phyloP scores from a whole-genome alignment of 2,113 vertebrate species.

The Sinocyclocheilus rhinocerous region DNA sequence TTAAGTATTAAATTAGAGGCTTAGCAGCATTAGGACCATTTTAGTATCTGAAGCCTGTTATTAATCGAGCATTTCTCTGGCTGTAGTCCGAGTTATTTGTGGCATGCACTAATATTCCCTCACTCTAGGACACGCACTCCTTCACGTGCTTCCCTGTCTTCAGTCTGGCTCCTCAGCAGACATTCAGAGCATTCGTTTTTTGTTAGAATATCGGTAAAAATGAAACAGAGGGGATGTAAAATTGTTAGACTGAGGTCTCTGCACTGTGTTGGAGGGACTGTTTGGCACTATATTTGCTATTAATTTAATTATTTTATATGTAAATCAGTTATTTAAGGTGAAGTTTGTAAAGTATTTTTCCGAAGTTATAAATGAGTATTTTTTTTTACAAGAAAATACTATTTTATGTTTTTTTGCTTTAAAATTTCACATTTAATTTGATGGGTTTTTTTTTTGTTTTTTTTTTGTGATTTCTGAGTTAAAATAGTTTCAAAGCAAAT shows the following conservation, averaged over 20 bases:
- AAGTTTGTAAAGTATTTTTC: background rate
- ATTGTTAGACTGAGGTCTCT: background rate
- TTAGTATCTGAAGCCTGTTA: background rate
- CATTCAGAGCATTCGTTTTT: background rate
- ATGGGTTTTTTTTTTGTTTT: no score
- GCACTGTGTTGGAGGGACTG: background rate
- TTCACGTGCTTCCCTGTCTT: background rate
- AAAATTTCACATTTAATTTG: no score
- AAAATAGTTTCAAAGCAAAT: background rate
- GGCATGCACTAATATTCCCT: slow-evolving; percentile 19
- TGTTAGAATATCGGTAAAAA: background rate
- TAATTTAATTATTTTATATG: background rate
- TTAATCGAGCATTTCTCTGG: background rate
- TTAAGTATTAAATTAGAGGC: background rate
- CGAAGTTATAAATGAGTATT: no score
- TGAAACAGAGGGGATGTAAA: background rate
- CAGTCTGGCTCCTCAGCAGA: background rate
- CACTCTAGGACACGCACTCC: background rate
- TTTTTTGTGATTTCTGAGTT: no score
- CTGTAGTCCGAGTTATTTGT: slow-evolving; percentile 2
- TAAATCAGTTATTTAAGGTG: background rate
- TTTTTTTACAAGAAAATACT: no score
- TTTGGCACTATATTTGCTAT: background rate
- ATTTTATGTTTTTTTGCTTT: background rate
- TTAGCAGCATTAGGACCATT: background rate